Conservation (phyloP, 1,140 invertebrate species). For the Lepidurus packardi region DNA sequence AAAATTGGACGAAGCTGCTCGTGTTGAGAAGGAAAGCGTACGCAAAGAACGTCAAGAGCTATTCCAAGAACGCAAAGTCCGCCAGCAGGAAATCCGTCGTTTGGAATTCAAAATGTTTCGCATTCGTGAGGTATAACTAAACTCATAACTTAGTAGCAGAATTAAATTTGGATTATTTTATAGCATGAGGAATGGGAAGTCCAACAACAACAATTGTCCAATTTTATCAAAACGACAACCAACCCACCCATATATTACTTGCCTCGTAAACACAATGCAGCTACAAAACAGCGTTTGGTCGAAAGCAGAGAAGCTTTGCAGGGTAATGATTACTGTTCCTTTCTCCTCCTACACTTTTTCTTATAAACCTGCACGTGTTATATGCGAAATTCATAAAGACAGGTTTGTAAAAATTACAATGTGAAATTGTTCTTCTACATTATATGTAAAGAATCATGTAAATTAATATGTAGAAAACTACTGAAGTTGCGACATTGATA, state of each 20-base stretch:
- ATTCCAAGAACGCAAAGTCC: constrained; percentile 74
- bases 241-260: constrained; percentile 82
- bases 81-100: constrained; percentile 78
- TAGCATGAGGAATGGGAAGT: constrained; percentile 75
- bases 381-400: not conserved
- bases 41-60: constrained; percentile 77
- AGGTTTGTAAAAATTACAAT: too few species aligned
- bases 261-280: constrained; percentile 63
- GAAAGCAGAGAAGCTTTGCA: constrained; percentile 54
- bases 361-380: not conserved
- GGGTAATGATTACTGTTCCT: constrained; percentile 45
- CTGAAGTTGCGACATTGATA: not conserved
- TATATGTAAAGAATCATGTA: too few species aligned
- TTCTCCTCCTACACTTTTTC: not conserved
- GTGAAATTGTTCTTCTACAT: too few species aligned
- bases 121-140: constrained; percentile 64
- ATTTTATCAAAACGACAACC: constrained; percentile 81
- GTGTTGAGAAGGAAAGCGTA: constrained; percentile 76
- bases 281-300: constrained; percentile 52
- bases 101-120: constrained; percentile 86
- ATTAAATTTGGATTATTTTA: constrained; percentile 37
- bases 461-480: not conserved
- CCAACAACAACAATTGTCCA: constrained; percentile 64
- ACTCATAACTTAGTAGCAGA: not conserved
- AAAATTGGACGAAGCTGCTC: constrained; percentile 84